Conservation (phyloP, 2,113 vertebrate genomes). For the Tragulus kanchil region DNA sequence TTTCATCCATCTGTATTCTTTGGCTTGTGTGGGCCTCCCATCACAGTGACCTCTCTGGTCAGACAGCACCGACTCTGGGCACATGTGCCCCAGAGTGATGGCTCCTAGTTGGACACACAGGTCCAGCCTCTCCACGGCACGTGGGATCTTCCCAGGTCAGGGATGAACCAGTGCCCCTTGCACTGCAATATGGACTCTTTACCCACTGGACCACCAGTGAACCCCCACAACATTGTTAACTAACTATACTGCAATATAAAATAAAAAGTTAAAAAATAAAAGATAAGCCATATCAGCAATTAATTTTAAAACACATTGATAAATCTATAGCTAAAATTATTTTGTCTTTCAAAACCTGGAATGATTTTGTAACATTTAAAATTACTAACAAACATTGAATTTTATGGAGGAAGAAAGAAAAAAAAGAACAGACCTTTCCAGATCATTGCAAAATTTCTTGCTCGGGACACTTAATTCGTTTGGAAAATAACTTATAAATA, state of each 20-base stretch:
- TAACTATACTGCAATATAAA: neutral
- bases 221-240: too few species aligned
- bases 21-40: too few species aligned
- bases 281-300: neutral
- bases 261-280: neutral
- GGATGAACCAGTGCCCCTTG: too few species aligned
- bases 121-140: too few species aligned
- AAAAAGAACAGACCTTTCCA: neutral
- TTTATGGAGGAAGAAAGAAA: neutral
- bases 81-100: too few species aligned
- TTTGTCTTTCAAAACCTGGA: neutral
- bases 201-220: too few species aligned
- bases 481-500: neutral
- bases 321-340: slow-evolving; percentile 5
- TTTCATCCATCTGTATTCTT: too few species aligned
- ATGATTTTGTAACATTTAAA: neutral
- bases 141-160: too few species aligned
- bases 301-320: neutral
- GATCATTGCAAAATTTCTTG: neutral
- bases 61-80: too few species aligned
- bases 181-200: too few species aligned
- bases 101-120: too few species aligned
- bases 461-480: neutral
- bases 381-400: neutral
- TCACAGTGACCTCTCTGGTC: too few species aligned